Evolutionary conservation across 1,140 invertebrate species (phyloP), one percentile per base, ranked within the genome.

Genomic region (Bombyx mori): DNA sequence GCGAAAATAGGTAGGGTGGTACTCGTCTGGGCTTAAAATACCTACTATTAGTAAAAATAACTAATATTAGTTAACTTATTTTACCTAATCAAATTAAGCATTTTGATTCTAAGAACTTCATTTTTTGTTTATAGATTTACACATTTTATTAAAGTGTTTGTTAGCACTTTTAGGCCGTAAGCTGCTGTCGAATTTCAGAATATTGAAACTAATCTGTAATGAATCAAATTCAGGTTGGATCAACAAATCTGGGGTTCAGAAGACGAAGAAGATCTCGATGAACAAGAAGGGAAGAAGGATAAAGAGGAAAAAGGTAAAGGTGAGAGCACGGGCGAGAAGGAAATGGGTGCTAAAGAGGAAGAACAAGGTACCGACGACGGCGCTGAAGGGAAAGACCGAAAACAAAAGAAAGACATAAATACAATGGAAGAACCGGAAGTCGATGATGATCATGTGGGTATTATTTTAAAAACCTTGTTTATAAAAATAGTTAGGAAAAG

Each of bases 231-330:
- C 52, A 89, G 88, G 58, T 72, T 94, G 9, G 92, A 94, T 72
- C 90, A 94, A 68, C 91, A 97, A 90, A 93, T 98, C 72, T 99
- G 97, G 97, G 96, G 95, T 12, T 93, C 93, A 35, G 95, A 96
- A 68, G 91, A 92, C 57, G 93, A 95, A 66, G 92, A 94, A 51
- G 89, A 92, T 45, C 81, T 91, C 56, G 88, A 92, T 18, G 90
- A 93, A 48, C 82, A 92, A 48, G 87, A 90, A 42, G 79, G 89
- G 3, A 88, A 90, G 49, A 89, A 92, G 56, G 90, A 93, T 4
- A 91, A 94, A 56, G 89, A 93, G 63, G 89, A 90, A 54, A 81
- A 80, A 48, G 86, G 88, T 45, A 75, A 71, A 57, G 88, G 88
- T 18, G 83, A 89, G 63, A 83, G 81, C 56, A 80, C 82, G 0